These are phyloP conservation scores for Stenopsyche tienmushanensis DNA, from an alignment of 1,140 invertebrate genomes.

Conservation along the genomic window DNA sequence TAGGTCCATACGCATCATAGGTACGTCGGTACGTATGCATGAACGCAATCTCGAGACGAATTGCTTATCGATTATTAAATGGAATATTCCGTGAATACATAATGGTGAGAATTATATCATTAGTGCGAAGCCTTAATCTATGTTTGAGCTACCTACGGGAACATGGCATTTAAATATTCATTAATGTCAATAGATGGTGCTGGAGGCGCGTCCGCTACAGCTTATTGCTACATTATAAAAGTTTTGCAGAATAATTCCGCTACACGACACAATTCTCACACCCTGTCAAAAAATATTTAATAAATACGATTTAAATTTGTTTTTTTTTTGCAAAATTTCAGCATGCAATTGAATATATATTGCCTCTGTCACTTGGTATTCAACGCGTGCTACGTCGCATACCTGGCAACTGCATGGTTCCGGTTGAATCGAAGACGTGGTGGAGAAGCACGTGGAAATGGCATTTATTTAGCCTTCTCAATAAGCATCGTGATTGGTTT, in stretches of 20 bases:
- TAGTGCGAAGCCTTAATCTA: conserved; percentile 28
- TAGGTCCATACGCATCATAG: no score
- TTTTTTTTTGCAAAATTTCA: no score
- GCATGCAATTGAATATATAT: no score
- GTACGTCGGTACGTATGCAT: neutral
- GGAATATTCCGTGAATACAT: conserved; percentile 14
- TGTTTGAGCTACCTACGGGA: conserved; percentile 35
- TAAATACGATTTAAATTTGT: neutral
- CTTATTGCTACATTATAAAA: conserved; percentile 11
- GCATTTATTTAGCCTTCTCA: no score
- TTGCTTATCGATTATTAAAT: conserved; percentile 27
- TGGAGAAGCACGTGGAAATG: no score
- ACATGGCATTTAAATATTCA: conserved; percentile 36
- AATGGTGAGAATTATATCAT: conserved; percentile 29
- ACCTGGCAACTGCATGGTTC: no score
- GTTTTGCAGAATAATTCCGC: neutral
- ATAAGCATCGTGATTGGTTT: no score
- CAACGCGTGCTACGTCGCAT: no score
- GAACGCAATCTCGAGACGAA: no score
- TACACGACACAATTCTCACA: neutral
- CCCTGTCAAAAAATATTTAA: neutral
- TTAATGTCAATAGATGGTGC: conserved; percentile 30
- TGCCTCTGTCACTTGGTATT: no score
- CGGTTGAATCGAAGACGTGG: no score
- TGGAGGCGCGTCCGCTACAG: neutral